These are phyloP conservation scores for Cephonodes hylas DNA, from an alignment of 2,888 invertebrate species.

Conservation along the genomic window DNA sequence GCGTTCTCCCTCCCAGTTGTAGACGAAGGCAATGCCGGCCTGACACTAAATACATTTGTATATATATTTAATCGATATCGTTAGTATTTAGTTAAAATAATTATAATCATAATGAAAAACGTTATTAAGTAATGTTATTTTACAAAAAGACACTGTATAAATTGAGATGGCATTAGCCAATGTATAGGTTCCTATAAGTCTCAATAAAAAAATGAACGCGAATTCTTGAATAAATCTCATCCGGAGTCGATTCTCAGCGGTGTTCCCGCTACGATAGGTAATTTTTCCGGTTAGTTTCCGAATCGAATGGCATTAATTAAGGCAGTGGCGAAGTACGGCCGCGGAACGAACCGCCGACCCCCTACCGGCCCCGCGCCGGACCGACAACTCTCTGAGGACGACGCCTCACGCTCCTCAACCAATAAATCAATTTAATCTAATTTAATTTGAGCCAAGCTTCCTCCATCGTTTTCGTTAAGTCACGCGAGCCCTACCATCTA, in stretches of 20 bases:
- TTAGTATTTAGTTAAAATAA: too few relatives aligned
- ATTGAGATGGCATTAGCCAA: too few relatives aligned
- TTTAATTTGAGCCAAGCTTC: constrained; percentile 75
- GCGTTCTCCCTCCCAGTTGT: too few relatives aligned
- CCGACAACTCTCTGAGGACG: constrained; percentile 43
- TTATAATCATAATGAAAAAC: too few relatives aligned
- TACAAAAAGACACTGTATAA: too few relatives aligned
- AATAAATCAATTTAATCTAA: constrained; percentile 81
- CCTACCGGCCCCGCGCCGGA: constrained; percentile 26
- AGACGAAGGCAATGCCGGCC: too few relatives aligned
- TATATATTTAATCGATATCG: too few relatives aligned
- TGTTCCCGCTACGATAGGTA: constrained; percentile 17
- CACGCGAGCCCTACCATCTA: constrained; percentile 55
- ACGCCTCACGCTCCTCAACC: constrained; percentile 60
- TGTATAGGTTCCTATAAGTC: too few relatives aligned
- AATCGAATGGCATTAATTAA: constrained; percentile 76
- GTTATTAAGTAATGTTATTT: too few relatives aligned
- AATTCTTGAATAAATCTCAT: neutral
- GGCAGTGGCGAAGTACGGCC: constrained; percentile 51
- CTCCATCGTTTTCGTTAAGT: constrained; percentile 54
- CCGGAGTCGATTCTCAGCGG: neutral
- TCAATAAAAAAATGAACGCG: too few relatives aligned
- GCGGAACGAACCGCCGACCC: constrained; percentile 47
- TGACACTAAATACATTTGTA: too few relatives aligned
- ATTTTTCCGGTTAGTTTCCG: constrained; percentile 69